These are phyloP conservation scores for Porites australiensis DNA, from an alignment of 64 coral and sea anemone genomes.

Conservation along the genomic window DNA sequence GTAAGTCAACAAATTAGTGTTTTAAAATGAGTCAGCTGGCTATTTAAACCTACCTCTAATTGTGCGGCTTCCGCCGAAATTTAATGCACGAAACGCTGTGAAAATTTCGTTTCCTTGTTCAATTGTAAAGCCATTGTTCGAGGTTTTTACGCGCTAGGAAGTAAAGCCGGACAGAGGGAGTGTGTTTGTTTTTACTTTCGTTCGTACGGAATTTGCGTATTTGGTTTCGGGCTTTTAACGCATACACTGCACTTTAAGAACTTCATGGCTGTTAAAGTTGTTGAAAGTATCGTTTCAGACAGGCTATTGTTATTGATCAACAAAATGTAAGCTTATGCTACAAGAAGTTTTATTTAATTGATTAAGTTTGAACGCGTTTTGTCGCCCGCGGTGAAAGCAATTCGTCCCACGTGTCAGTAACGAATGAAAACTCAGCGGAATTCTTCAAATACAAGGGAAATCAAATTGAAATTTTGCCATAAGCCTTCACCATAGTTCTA, in stretches of 20 bases:
- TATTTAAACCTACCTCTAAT: neutral
- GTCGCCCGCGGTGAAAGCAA: neutral
- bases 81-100: conserved; percentile 5
- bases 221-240: neutral
- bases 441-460: neutral
- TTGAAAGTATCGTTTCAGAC: neutral
- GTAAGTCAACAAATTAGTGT: conserved; percentile 1
- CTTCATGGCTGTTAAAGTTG: neutral
- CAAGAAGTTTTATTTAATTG: neutral
- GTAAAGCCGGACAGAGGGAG: too few species aligned
- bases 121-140: neutral
- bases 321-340: neutral
- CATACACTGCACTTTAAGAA: neutral
- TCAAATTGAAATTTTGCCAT: neutral
- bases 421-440: neutral
- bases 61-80: neutral
- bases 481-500: neutral
- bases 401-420: too few species aligned
- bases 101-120: neutral
- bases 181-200: neutral
- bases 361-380: neutral
- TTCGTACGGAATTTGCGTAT: neutral
- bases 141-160: neutral
- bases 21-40: neutral
- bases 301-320: neutral